Base-by-base conservation (phyloP, 2,113 vertebrate species). In the Craseonycteris thonglongyai region DNA sequence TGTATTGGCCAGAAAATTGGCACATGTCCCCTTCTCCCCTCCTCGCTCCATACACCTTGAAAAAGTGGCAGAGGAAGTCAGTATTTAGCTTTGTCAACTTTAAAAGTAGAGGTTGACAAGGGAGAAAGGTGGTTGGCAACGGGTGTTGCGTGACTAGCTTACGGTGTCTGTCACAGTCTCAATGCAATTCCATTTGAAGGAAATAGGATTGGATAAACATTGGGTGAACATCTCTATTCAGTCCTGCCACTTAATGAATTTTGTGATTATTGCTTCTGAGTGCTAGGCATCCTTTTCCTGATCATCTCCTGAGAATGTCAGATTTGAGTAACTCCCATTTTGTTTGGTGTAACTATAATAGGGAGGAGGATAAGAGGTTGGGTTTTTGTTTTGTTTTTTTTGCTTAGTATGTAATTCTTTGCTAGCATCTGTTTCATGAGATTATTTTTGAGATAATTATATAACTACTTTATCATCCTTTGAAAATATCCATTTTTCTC, bases 221-320 rank as follows among this genome's bases (percentile, higher is more conserved):
- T 4, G 3, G 28, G 24, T 72, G 68, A 72, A 47, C 22, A 56
- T 82, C 9, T 12, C 19, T 24, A 2, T 59, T 59, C 2, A 6
- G 75, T 72, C 82, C 95, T 93, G 56, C 91, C 74, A 45, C 0
- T 2, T 2, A 59, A 11, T 40, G 35, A 9, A 13, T 58, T 97
- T 95, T 80, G 74, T 86, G 92, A 93, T 88, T 22, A 68, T 45
- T 71, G 72, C 76, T 90, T 93, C 92, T 81, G 16, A 42, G 63
- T 78, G 65, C 26, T 63, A 81, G 80, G 91, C 82, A 93, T 66
- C 61, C 72, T 78, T 71, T 85, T 51, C 91, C 58, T 84, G 42
- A 81, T 88, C 7, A 63, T 33, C 83, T 80, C 51, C 75, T 75
- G 38, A 35, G 90, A 88, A 96, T 97, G 71, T 83, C 61, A 93